Conservation (phyloP, 2,797 vertebrate species). For the Hydrophis major region DNA sequence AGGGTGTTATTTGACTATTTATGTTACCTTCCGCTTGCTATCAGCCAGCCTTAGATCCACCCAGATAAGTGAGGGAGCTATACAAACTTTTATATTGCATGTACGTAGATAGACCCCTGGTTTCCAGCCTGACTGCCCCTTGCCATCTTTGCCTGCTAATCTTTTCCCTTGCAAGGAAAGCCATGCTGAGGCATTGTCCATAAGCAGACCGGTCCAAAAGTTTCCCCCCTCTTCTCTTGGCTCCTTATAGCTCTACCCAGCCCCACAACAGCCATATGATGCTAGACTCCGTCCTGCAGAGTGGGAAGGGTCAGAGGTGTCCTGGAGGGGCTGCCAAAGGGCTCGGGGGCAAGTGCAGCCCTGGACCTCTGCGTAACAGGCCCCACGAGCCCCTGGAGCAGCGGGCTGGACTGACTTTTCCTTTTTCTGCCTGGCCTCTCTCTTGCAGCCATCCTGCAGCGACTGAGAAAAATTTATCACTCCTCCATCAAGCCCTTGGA, state of each 20-base stretch:
- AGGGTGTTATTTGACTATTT: background rate
- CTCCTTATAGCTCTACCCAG: background rate
- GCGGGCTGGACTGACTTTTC: constrained; percentile 2
- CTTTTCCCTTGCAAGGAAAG: background rate
- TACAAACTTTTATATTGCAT: too few relatives aligned
- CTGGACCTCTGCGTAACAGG: too few relatives aligned
- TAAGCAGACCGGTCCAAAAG: background rate
- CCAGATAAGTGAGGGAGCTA: background rate
- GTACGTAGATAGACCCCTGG: too few relatives aligned
- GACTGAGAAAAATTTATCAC: constrained; percentile 93
- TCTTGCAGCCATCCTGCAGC: constrained; percentile 81
- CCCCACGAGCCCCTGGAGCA: background rate
- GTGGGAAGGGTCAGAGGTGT: too few relatives aligned
- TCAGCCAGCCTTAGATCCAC: background rate
- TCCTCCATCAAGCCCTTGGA: constrained; percentile 94
- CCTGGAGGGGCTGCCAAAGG: background rate
- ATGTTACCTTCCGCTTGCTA: background rate
- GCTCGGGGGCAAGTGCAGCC: background rate
- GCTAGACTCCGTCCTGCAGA: background rate
- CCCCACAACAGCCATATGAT: too few relatives aligned
- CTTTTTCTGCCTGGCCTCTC: fast-evolving
- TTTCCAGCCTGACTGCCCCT: background rate
- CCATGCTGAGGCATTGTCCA: too few relatives aligned
- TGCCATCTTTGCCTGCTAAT: background rate
- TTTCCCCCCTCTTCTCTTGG: background rate